phyloP scores from a whole-genome alignment of 2,888 invertebrate genomes.

The Lasius platythorax region DNA sequence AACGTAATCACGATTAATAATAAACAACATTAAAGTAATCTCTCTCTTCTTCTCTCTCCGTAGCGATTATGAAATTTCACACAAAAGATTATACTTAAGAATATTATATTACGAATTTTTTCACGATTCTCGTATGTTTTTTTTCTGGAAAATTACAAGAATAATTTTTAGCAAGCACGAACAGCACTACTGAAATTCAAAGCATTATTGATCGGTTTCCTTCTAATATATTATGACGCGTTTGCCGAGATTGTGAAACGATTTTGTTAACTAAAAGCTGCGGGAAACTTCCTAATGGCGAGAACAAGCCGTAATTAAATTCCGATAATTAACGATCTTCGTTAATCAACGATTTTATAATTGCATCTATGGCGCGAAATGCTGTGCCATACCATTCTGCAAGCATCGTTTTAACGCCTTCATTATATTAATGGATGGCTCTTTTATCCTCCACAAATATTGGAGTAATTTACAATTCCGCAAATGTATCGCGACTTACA shows the following conservation, averaged over 20 bases:
- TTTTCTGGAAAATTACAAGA: background rate
- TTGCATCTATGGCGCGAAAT: conserved; percentile 6
- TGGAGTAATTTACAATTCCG: background rate
- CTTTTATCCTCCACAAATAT: background rate
- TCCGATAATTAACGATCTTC: conserved; percentile 43
- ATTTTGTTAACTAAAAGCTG: conserved; percentile 36
- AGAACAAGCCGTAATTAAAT: conserved; percentile 42
- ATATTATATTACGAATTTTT: background rate
- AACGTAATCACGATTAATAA: background rate
- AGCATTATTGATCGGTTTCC: background rate
- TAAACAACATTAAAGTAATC: background rate
- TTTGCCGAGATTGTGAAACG: conserved; percentile 11
- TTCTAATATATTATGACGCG: conserved; percentile 6
- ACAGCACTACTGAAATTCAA: background rate
- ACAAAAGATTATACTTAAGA: background rate
- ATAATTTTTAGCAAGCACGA: background rate
- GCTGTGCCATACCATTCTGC: background rate
- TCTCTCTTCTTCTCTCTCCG: background rate
- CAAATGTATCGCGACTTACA: background rate
- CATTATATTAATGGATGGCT: conserved; percentile 36
- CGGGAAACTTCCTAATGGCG: conserved; percentile 17
- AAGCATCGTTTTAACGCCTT: conserved; percentile 25
- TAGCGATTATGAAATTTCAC: background rate
- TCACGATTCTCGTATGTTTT: background rate
- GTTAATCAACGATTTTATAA: conserved; percentile 47